Conservation (phyloP, 2,797 vertebrate genomes). For the Melanotaenia maccullochi region DNA sequence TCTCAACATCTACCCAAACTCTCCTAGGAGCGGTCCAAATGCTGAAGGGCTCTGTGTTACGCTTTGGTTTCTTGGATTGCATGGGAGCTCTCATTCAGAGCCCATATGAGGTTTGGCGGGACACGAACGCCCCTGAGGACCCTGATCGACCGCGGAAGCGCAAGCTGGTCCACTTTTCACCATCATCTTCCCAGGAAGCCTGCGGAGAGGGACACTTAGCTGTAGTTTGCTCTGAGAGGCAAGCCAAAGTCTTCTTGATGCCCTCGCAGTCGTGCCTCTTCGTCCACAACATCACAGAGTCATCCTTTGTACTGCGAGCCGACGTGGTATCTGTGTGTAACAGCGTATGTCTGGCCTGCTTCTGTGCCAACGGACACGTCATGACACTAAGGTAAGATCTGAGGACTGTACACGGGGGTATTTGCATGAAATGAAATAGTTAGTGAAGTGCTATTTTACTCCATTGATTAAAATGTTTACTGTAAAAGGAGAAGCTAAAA, state of each 20-base stretch:
- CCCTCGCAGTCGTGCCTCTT: conserved; percentile 96
- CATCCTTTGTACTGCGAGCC: conserved; percentile 94
- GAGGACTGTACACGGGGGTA: not conserved
- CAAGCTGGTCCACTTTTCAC: conserved; percentile 91
- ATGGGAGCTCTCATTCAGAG: conserved; percentile 87
- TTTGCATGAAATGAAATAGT: not conserved
- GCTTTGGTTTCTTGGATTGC: conserved; percentile 91
- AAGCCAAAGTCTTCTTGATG: conserved; percentile 98
- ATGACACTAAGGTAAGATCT: conserved; percentile 93
- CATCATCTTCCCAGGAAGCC: conserved; percentile 90
- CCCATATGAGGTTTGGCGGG: conserved; percentile 94
- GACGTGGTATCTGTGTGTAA: conserved; percentile 91
- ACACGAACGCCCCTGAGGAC: conserved; percentile 88
- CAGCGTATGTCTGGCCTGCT: conserved; percentile 94
- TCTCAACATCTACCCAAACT: conserved; percentile 14
- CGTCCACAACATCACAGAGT: conserved; percentile 98
- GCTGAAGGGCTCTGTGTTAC: conserved; percentile 93
- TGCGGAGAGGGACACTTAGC: conserved; percentile 91
- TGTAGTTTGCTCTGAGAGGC: conserved; percentile 95
- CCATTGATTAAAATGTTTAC: not conserved
- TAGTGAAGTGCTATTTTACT: not conserved
- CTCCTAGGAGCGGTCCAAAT: conserved; percentile 88
- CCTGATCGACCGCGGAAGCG: conserved; percentile 88
- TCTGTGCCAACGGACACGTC: conserved; percentile 97
- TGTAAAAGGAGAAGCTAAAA: not conserved